phyloP scores from a whole-genome alignment of 2,797 vertebrate genomes.

The Scolopax rusticola region DNA sequence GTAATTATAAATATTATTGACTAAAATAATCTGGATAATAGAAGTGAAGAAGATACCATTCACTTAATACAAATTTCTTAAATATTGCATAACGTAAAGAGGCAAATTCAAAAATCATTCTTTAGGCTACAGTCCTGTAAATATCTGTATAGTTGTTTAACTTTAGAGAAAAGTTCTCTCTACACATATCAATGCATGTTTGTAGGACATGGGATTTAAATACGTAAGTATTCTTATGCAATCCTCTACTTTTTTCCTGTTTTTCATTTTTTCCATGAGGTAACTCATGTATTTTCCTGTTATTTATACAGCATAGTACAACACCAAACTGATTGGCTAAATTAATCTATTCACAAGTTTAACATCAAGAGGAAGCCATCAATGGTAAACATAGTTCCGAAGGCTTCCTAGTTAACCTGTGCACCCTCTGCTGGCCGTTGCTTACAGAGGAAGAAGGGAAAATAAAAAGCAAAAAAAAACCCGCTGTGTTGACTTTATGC shows the following conservation, averaged over 20 bases:
- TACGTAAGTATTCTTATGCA: not conserved
- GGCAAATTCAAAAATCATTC: not conserved
- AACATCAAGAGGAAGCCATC: not conserved
- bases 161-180: not conserved
- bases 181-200: not conserved
- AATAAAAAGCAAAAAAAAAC: not conserved
- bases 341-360: not conserved
- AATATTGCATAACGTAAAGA: not conserved
- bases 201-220: not conserved
- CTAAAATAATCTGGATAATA: not conserved
- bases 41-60: not conserved
- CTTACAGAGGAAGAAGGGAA: not conserved
- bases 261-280: not conserved
- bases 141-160: not conserved
- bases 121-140: not conserved
- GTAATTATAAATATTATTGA: not conserved
- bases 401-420: not conserved
- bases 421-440: slow-evolving; percentile 74
- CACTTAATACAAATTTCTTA: not conserved
- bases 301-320: not conserved
- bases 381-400: not conserved
- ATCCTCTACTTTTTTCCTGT: not conserved
- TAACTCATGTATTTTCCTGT: not conserved
- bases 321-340: not conserved
- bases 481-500: not conserved